A percentile compares a stretch with the other conserved stretches of the same genome.
Conservation (phyloP, 2,888 invertebrate species). For the Chymomyza procnemis region DNA sequence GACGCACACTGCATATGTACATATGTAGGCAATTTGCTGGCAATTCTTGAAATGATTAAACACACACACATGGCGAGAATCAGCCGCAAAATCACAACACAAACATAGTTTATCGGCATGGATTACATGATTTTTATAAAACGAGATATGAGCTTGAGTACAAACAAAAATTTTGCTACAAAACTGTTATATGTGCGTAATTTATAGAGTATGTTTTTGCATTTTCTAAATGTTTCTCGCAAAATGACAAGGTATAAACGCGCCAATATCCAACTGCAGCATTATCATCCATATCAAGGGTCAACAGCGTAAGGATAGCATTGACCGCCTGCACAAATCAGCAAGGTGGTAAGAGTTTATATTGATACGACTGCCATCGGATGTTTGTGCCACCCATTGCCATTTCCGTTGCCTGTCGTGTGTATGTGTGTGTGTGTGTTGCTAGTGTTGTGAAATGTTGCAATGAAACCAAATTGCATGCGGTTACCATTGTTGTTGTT, state of each 20-base stretch:
- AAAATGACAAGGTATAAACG: background rate
- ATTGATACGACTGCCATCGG: background rate
- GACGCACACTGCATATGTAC: background rate
- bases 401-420: background rate
- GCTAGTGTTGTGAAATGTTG: background rate
- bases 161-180: too few species aligned
- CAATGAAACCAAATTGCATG: slow-evolving; percentile 6
- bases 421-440: too few species aligned
- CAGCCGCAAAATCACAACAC: background rate
- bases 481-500: slow-evolving; percentile 5
- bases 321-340: background rate
- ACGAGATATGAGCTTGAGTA: background rate
- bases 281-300: background rate
- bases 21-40: background rate
- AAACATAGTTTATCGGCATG: background rate
- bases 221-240: too few species aligned
- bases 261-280: background rate
- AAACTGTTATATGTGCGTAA: too few species aligned
- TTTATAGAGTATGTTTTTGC: too few species aligned
- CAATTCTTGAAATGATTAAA: background rate
- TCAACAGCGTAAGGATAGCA: background rate
- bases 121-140: background rate
- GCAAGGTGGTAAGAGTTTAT: background rate
- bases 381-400: background rate
- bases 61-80: background rate